phyloP scores from a whole-genome alignment of 2,113 vertebrate species.

The Festucalex cinctus region DNA sequence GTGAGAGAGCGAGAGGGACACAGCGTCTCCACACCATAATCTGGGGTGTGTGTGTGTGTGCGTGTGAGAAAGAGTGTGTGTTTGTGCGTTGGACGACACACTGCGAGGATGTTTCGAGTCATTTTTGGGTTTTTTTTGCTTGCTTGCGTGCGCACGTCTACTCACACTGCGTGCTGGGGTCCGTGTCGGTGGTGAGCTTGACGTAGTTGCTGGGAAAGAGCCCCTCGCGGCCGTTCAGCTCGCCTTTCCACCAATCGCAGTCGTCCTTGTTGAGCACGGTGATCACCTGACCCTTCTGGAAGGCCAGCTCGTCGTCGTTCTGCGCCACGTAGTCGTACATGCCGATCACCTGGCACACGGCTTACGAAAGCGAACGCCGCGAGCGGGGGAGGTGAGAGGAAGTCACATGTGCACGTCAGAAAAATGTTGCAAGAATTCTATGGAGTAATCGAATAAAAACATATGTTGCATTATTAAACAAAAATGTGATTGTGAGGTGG shows the following conservation, averaged over 20 bases:
- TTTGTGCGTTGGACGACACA: constrained; percentile 72
- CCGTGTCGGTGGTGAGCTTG: constrained; percentile 94
- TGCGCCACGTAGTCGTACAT: constrained; percentile 98
- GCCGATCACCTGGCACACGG: constrained; percentile 95
- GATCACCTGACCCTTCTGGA: constrained; percentile 97
- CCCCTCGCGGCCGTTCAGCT: constrained; percentile 89
- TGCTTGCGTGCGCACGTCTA: constrained; percentile 45
- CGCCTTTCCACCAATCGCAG: constrained; percentile 99
- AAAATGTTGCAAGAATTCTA: no score
- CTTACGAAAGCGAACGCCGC: constrained; percentile 18
- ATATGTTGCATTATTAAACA: neutral
- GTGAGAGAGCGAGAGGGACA: constrained; percentile 53
- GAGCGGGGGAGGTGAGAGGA: no score
- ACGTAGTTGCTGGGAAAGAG: constrained; percentile 99
- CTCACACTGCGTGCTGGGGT: constrained; percentile 99
- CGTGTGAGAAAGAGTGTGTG: constrained; percentile 39
- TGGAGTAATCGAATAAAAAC: no score
- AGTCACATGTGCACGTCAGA: neutral
- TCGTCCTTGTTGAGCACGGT: constrained; percentile 95
- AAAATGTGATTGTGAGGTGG: no score
- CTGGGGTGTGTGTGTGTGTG: constrained; percentile 50
- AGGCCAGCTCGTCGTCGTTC: constrained; percentile 98
- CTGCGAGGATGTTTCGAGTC: constrained; percentile 19
- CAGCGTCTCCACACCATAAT: constrained; percentile 64
- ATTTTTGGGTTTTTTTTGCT: constrained; percentile 2